A percentile compares a stretch with the other conserved stretches of the same genome.
phyloP scores from a whole-genome alignment of 2,113 vertebrate species.

The Strix uralensis region DNA sequence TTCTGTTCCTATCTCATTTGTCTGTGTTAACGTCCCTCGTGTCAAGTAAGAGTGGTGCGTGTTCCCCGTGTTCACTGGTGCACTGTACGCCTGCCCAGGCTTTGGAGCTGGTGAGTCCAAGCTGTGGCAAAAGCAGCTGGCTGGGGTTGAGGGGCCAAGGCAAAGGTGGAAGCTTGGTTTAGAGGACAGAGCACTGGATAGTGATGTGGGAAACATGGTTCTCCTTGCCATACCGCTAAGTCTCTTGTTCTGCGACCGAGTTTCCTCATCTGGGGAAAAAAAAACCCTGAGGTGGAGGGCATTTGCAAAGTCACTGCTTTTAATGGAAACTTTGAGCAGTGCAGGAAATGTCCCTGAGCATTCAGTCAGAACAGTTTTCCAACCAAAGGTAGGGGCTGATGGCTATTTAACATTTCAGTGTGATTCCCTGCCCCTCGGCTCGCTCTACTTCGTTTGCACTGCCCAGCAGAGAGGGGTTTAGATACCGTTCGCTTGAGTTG shows the following conservation, averaged over 20 bases:
- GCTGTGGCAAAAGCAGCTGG: neutral
- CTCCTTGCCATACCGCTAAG: neutral
- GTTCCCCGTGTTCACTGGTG: neutral
- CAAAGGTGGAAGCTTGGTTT: neutral
- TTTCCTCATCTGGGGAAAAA: neutral
- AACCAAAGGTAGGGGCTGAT: neutral
- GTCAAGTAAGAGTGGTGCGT: neutral
- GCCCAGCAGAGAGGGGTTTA: neutral
- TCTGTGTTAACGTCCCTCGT: neutral
- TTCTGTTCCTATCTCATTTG: slow-evolving; percentile 20
- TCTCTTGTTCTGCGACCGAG: neutral
- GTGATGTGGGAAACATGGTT: neutral
- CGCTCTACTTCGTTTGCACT: neutral
- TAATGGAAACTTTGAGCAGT: neutral
- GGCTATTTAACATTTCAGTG: neutral
- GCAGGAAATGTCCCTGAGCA: neutral
- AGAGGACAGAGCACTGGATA: neutral
- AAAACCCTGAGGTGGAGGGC: neutral
- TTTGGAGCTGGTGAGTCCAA: neutral
- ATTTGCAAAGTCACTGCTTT: neutral
- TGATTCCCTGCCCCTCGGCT: neutral
- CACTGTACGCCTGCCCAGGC: too few relatives aligned
- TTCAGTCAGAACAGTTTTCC: neutral
- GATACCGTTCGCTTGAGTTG: neutral
- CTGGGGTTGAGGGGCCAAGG: neutral